Percentiles rank a stretch among this genome's conserved stretches.
Evolutionary conservation across 1,140 invertebrate species (phyloP).

Genomic region (Gonatopus flavifemur): DNA sequence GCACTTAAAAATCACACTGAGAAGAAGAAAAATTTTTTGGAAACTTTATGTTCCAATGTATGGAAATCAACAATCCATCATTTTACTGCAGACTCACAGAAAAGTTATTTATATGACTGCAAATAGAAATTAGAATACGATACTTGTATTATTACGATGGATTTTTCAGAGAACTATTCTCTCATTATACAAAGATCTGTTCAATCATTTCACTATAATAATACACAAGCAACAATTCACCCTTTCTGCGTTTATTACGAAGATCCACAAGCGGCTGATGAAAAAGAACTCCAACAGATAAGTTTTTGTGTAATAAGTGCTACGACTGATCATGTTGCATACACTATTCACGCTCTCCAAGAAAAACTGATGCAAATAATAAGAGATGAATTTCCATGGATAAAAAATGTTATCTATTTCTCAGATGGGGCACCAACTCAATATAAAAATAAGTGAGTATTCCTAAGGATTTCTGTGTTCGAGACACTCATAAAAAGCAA

Average conservation of each 20-base stretch:
- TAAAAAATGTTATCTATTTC: conserved; percentile 18
- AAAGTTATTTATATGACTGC: conserved; percentile 6
- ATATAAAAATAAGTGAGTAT: conserved; percentile 12
- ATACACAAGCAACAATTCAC: conserved; percentile 16
- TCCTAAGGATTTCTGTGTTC: no score
- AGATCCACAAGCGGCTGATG: conserved; percentile 1
- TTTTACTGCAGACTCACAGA: conserved; percentile 14
- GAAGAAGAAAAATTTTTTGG: neutral
- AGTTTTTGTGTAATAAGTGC: conserved; percentile 16
- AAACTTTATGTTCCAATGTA: neutral
- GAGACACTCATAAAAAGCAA: no score
- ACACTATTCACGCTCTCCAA: conserved; percentile 15
- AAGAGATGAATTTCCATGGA: conserved; percentile 12
- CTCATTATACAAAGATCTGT: conserved; percentile 17
- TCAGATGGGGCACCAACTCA: conserved; percentile 17
- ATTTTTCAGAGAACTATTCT: conserved; percentile 14
- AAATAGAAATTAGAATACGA: conserved; percentile 3
- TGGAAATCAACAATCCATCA: conserved; percentile 12
- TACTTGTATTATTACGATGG: conserved; percentile 11
- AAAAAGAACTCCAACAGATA: conserved; percentile 1
- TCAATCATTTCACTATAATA: conserved; percentile 21
- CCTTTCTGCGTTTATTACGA: conserved; percentile 14
- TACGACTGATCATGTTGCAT: conserved; percentile 11
- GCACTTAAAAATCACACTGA: neutral
- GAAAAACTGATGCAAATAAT: conserved; percentile 2